A percentile compares a stretch with the other conserved stretches of the same genome.
These are phyloP conservation scores for Eupelmus urozonus DNA, from an alignment of 2,888 invertebrate species.

Conservation along the genomic window DNA sequence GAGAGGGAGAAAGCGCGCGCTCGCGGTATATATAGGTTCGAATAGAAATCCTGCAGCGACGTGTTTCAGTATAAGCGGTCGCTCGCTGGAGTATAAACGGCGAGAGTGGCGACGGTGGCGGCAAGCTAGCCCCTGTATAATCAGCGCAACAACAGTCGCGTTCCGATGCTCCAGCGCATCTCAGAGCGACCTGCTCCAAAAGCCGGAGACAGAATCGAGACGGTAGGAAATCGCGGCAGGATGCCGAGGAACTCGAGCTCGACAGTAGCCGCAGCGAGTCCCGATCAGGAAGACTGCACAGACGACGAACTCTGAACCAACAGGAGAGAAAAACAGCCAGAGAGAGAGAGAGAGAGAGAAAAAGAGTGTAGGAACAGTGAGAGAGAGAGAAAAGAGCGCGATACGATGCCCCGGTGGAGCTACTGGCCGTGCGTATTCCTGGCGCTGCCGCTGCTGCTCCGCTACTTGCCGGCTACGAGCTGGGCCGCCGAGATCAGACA, in stretches of 20 bases:
- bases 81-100: constrained; percentile 10
- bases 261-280: neutral
- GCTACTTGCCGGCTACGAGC: neutral
- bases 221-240: constrained; percentile 27
- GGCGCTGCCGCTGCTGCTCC: too few species aligned
- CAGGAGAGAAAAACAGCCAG: too few species aligned
- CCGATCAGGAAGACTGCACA: neutral
- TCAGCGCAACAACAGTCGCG: too few species aligned
- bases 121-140: too few species aligned
- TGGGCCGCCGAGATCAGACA: constrained; percentile 49
- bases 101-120: too few species aligned
- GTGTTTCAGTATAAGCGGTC: constrained; percentile 42
- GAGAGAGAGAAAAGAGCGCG: neutral
- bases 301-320: neutral
- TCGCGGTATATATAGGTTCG: too few species aligned
- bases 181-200: neutral
- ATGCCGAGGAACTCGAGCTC: constrained; percentile 28
- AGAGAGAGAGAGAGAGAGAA: too few species aligned
- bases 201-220: too few species aligned
- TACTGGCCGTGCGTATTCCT: constrained; percentile 41
- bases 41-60: constrained; percentile 30
- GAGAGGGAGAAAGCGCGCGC: too few species aligned
- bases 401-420: constrained; percentile 36
- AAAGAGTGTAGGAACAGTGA: neutral
- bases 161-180: constrained; percentile 18